Base-by-base conservation (phyloP, 2,797 vertebrate genomes). In the Pogoniulus pusillus region DNA sequence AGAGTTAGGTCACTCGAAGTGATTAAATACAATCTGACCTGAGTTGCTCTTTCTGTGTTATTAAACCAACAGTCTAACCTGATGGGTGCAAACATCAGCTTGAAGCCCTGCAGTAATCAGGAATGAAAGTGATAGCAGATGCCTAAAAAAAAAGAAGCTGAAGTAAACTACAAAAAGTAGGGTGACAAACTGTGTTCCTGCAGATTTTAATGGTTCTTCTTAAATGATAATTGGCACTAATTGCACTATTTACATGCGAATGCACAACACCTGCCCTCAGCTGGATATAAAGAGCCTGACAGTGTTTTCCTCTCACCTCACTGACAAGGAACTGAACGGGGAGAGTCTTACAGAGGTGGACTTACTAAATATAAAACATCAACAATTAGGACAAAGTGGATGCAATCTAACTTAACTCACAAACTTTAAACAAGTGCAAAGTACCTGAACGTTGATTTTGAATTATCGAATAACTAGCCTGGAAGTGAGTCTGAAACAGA, bases 241-340 rank as follows among this genome's bases (percentile, higher is more conserved):
- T 93, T 96, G 93, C 57, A 82, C 87, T 95, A 95, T 94, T 97
- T 96, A 94, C 93, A 96, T 93, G 93, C 91, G 97, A 97, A 97
- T 96, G 96, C 93, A 93, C 76, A 96, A 96, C 97, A 97, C 97
- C 97, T 98, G 97, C 96, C 81, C 96, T 94, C 97, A 96, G 97
- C 91, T 97, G 96, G 96, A 93, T 92, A 78, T 92, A 94, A 95
- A 95, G 94, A 94, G 80, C 58, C 85, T 96, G 95, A 96, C 74
- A 95, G 75, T 82, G 86, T 95, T 97, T 96, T 88, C 87, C 80
- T 93, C 90, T 96, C 90, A 96, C 91, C 93, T 96, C 78, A 85
- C 2, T 91, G 96, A 93, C 85, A 96, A 91, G 57, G 87, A 94
- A 94, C 34, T 91, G 91, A 96, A 94, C 51, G 81, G 15, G 51